Conservation (phyloP, 2,113 vertebrate species). For the Ictalurus furcatus region DNA sequence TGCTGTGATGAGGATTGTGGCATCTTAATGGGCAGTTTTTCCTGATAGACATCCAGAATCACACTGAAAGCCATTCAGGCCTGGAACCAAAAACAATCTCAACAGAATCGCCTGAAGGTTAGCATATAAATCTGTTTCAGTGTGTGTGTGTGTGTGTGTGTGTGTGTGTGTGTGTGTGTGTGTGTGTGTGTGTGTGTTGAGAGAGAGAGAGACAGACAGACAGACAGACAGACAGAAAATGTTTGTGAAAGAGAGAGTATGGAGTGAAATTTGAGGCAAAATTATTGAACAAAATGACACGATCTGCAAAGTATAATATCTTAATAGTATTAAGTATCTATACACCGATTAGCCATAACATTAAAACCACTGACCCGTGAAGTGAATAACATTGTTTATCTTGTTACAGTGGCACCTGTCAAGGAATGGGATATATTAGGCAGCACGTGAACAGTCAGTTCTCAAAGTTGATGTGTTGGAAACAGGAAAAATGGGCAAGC, state of each 20-base stretch:
- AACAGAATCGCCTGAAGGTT: not conserved
- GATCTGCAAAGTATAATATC: not conserved
- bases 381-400: too few species aligned
- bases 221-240: not conserved
- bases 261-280: not conserved
- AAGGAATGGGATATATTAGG: too few species aligned
- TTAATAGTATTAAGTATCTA: not conserved
- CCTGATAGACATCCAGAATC: constrained; percentile 2
- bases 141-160: not conserved
- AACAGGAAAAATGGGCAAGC: too few species aligned
- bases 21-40: constrained; percentile 22
- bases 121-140: not conserved
- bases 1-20: constrained; percentile 16
- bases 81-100: not conserved
- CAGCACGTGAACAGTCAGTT: too few species aligned
- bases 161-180: not conserved
- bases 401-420: too few species aligned
- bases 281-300: not conserved
- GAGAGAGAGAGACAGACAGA: not conserved
- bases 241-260: not conserved
- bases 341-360: too few species aligned
- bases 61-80: constrained; percentile 12
- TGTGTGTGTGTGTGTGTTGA: not conserved
- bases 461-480: too few species aligned
- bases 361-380: too few species aligned